Evolutionary conservation across 2,113 vertebrate genomes (phyloP).

Genomic region (Rhegmatorhina hoffmannsi): DNA sequence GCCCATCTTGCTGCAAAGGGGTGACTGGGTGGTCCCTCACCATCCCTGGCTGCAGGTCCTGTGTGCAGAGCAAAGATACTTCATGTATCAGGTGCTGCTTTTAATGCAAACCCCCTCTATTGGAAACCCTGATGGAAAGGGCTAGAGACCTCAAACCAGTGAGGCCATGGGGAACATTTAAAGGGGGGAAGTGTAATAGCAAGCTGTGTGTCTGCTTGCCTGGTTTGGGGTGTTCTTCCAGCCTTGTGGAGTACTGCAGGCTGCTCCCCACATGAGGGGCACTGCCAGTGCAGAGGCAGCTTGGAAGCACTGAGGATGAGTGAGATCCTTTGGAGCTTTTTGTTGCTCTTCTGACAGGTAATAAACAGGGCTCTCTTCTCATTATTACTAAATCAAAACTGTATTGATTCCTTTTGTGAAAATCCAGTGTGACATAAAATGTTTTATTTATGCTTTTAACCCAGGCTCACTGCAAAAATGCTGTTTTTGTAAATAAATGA

Average conservation of each 20-base stretch:
- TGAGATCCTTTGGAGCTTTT: background rate
- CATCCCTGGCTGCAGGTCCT: background rate
- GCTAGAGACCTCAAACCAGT: background rate
- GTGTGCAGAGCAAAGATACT: background rate
- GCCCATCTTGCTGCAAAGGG: background rate
- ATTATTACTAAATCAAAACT: conserved; percentile 53
- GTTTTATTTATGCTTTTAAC: conserved; percentile 45
- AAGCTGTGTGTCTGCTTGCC: background rate
- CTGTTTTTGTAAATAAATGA: background rate
- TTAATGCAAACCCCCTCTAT: background rate
- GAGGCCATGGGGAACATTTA: background rate
- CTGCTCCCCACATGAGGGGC: rapidly evolving
- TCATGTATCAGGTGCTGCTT: background rate
- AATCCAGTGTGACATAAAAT: background rate
- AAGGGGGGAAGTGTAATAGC: background rate
- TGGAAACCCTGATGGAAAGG: background rate
- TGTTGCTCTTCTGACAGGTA: background rate
- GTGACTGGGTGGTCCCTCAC: background rate
- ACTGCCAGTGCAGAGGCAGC: background rate
- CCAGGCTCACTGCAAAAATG: background rate
- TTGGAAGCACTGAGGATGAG: background rate
- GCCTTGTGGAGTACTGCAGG: rapidly evolving
- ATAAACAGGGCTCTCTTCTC: background rate
- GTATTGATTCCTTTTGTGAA: conserved; percentile 38
- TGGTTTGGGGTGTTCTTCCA: background rate